These are phyloP conservation scores for Acanthoscelides obtectus DNA, from an alignment of 2,888 invertebrate species.

Conservation along the genomic window DNA sequence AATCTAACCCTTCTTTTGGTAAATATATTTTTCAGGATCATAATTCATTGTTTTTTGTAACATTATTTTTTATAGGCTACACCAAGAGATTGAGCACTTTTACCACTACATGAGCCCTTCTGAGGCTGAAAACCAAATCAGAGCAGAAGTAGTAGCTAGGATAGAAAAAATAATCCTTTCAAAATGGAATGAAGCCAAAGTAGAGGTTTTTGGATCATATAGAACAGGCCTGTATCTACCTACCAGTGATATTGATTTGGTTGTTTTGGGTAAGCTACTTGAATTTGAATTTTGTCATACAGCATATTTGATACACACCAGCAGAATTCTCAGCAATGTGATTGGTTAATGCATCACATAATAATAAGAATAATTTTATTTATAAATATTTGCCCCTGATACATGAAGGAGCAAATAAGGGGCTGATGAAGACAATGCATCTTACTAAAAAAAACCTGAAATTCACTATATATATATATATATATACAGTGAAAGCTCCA, in stretches of 20 bases:
- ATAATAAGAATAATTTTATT: too few relatives aligned
- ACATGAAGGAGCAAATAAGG: too few relatives aligned
- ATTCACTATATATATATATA: too few relatives aligned
- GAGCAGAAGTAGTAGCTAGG: slow-evolving; percentile 82
- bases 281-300: too few relatives aligned
- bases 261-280: slow-evolving; percentile 53
- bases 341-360: too few relatives aligned
- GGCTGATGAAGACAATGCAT: too few relatives aligned
- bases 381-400: neutral
- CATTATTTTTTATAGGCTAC: slow-evolving; percentile 60
- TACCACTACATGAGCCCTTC: slow-evolving; percentile 92
- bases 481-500: too few relatives aligned
- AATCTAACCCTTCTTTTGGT: too few relatives aligned
- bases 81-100: slow-evolving; percentile 97
- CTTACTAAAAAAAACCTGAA: too few relatives aligned
- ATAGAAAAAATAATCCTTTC: slow-evolving; percentile 83
- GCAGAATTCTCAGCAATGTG: too few relatives aligned
- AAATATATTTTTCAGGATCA: neutral
- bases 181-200: slow-evolving; percentile 90
- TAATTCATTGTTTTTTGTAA: too few relatives aligned
- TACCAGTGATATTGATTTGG: slow-evolving; percentile 75
- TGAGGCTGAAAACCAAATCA: slow-evolving; percentile 82
- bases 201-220: slow-evolving; percentile 97
- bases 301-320: too few relatives aligned
- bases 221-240: slow-evolving; percentile 96